Conservation (phyloP, 2,113 vertebrate genomes). For the Himantopus leucocephalus region DNA sequence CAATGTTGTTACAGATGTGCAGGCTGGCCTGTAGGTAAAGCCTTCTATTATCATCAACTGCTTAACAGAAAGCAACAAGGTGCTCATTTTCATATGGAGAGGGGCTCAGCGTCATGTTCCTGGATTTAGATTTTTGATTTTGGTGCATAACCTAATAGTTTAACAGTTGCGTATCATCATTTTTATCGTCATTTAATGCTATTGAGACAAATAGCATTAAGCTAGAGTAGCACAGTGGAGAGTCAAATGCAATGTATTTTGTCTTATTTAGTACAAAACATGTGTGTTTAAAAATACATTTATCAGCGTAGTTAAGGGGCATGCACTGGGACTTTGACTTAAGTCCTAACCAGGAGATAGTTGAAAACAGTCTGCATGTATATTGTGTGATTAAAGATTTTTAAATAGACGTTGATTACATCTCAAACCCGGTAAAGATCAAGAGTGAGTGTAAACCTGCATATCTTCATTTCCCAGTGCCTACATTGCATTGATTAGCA, state of each 20-base stretch:
- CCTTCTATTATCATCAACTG: neutral
- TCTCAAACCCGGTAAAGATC: neutral
- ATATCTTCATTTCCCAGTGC: conserved; percentile 46
- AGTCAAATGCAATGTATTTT: neutral
- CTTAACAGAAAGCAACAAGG: neutral
- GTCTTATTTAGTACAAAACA: neutral
- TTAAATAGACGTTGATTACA: conserved; percentile 44
- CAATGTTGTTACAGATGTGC: neutral
- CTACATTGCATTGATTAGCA: conserved; percentile 51
- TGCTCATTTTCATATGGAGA: neutral
- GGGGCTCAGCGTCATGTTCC: neutral
- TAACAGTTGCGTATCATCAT: neutral
- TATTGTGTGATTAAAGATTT: conserved; percentile 43
- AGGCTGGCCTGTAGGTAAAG: neutral
- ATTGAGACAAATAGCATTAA: neutral
- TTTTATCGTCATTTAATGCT: neutral
- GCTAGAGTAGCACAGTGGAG: neutral
- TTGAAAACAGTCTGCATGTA: neutral
- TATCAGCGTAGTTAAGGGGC: neutral
- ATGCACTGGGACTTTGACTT: neutral
- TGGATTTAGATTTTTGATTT: neutral
- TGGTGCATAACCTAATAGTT: neutral
- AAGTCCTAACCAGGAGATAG: neutral
- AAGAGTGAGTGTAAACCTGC: neutral
- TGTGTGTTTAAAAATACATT: neutral